These are phyloP conservation scores for Xestia xanthographa DNA, from an alignment of 2,888 invertebrate genomes.

Conservation along the genomic window DNA sequence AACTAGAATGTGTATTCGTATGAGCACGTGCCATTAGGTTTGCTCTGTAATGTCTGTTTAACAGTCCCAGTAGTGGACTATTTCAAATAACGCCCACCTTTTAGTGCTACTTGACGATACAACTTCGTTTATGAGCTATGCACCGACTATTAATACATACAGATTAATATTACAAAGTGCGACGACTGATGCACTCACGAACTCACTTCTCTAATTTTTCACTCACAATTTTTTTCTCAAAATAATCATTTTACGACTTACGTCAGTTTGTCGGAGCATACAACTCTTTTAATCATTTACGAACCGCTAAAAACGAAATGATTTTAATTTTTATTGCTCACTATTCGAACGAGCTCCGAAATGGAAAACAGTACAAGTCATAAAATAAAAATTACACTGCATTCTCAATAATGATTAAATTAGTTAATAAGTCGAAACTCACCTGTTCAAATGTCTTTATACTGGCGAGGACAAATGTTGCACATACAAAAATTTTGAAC, in stretches of 20 bases:
- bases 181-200: constrained; percentile 60
- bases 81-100: constrained; percentile 60
- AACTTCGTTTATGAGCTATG: constrained; percentile 30
- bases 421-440: constrained; percentile 56
- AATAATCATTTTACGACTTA: constrained; percentile 65
- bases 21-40: constrained; percentile 41
- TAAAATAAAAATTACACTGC: constrained; percentile 50
- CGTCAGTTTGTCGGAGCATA: constrained; percentile 41
- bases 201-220: constrained; percentile 48
- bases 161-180: constrained; percentile 46
- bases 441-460: constrained; percentile 66
- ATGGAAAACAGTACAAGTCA: constrained; percentile 26
- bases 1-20: constrained; percentile 51
- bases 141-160: constrained; percentile 47
- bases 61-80: constrained; percentile 41
- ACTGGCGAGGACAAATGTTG: constrained; percentile 48
- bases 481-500: constrained; percentile 64
- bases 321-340: constrained; percentile 42
- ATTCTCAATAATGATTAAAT: constrained; percentile 41
- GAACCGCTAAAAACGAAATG: constrained; percentile 42
- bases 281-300: constrained; percentile 35
- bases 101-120: constrained; percentile 38
- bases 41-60: constrained; percentile 30
- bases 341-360: constrained; percentile 27
- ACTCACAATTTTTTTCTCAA: constrained; percentile 47